These are phyloP conservation scores for Paedocypris micromegethes DNA, from an alignment of 2,797 vertebrate species.

Conservation along the genomic window DNA sequence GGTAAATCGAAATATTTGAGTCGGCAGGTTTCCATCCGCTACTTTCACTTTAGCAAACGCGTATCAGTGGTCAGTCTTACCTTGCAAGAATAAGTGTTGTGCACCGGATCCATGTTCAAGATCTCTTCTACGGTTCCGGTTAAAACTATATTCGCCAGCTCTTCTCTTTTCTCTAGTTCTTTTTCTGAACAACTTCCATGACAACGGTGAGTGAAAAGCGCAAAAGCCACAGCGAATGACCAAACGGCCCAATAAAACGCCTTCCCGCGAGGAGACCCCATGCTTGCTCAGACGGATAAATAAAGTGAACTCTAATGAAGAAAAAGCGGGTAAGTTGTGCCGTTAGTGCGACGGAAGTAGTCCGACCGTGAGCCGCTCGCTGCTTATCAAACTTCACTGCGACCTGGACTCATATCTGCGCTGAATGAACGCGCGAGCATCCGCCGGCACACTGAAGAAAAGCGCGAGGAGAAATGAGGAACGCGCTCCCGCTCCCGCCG, in stretches of 20 bases:
- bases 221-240: conserved; percentile 61
- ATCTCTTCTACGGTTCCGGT: conserved; percentile 97
- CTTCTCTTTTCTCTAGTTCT: conserved; percentile 83
- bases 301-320: conserved; percentile 18
- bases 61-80: conserved; percentile 60
- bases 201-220: conserved; percentile 61
- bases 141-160: conserved; percentile 90
- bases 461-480: conserved; percentile 52
- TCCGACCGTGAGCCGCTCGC: conserved; percentile 25
- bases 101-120: conserved; percentile 92
- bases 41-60: conserved; percentile 26
- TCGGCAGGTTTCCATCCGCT: not conserved
- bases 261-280: conserved; percentile 61
- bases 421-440: conserved; percentile 57
- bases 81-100: conserved; percentile 97
- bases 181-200: conserved; percentile 80
- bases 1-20: not conserved
- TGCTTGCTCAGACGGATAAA: conserved; percentile 53
- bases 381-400: conserved; percentile 56
- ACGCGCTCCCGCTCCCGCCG: conserved; percentile 50
- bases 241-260: conserved; percentile 52
- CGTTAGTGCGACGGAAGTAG: conserved; percentile 44
- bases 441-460: conserved; percentile 60
- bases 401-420: conserved; percentile 47
- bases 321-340: conserved; percentile 16